Conservation (phyloP, 2,113 vertebrate genomes). For the Phocoena sinus region DNA sequence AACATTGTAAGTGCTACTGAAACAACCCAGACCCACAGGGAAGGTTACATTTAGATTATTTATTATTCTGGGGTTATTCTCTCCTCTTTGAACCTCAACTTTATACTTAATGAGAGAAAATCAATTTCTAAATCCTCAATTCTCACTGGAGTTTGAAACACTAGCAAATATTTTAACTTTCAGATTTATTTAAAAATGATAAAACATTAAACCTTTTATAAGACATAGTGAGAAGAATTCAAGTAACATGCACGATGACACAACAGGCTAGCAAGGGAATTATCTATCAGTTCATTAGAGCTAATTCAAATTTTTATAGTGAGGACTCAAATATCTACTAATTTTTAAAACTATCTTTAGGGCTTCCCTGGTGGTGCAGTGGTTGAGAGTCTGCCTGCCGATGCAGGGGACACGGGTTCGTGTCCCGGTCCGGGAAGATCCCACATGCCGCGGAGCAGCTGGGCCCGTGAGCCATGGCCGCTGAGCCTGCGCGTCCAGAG, state of each 20-base stretch:
- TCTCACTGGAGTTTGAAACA: slow-evolving; percentile 17
- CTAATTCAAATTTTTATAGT: neutral
- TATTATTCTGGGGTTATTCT: neutral
- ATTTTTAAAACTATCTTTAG: neutral
- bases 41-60: neutral
- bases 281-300: neutral
- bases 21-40: neutral
- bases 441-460: too few relatives aligned
- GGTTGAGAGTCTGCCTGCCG: too few relatives aligned
- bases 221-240: neutral
- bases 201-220: neutral
- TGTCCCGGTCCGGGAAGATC: too few relatives aligned
- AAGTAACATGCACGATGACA: neutral
- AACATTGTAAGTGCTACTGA: neutral
- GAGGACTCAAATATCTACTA: neutral
- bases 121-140: neutral
- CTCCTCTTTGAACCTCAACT: neutral
- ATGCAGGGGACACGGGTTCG: too few relatives aligned
- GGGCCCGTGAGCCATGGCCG: too few relatives aligned
- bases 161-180: neutral
- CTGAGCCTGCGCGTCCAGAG: too few relatives aligned
- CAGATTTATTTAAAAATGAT: neutral
- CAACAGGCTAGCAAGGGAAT: neutral
- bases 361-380: too few relatives aligned
- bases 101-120: neutral